Base-by-base conservation (phyloP, 2,797 vertebrate species). In the Argya squamiceps region DNA sequence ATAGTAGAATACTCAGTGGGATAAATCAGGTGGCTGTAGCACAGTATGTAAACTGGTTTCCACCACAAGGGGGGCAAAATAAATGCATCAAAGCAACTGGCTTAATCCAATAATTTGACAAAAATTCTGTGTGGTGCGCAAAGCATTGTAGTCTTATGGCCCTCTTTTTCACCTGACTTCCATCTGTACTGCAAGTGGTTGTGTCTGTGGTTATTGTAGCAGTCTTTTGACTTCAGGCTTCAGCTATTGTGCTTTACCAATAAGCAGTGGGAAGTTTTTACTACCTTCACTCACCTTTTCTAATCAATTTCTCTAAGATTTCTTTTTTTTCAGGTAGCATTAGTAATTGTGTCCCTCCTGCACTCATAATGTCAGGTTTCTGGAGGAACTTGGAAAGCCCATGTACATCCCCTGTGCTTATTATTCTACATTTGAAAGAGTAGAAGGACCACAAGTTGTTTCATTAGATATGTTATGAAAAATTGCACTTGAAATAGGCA, bases 51-150 rank as follows among this genome's bases (percentile, higher is more conserved):
- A 83, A 77, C 70, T 49, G 56, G 3, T 21, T 93, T 93, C 88
- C 87, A 83, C 94, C 95, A 95, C 93, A 93, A 95, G 89, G 78
- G 95, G 94, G 71, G 94, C 75, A 96, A 91, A 96, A 79, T 36
- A 89, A 92, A 89, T 4, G 3, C 47, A 77, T 84, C 67, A 47
- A 53, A 80, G 53, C n/a, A 79, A 91, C 23, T 70, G 37, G 11
- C n/a, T 84, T 86, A 64, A 81, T 75, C 44, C 34, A 52, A 2
- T 56, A 74, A 75, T 16, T 56, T 64, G 14, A 44, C 34, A 43
- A 11, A 52, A 58, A 23, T 67, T 47, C 15, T 20, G 1, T 19
- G 23, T 59, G 30, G 15, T 58, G 18, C 6, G 24, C 18, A 30
- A 41, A 76, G 32, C 4, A 14, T 2, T 3, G 10, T 19, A 23